Percentiles rank a stretch among this genome's conserved stretches.
phyloP scores from a whole-genome alignment of 92 coral and sea anemone genomes.

The Siderastrea radians region DNA sequence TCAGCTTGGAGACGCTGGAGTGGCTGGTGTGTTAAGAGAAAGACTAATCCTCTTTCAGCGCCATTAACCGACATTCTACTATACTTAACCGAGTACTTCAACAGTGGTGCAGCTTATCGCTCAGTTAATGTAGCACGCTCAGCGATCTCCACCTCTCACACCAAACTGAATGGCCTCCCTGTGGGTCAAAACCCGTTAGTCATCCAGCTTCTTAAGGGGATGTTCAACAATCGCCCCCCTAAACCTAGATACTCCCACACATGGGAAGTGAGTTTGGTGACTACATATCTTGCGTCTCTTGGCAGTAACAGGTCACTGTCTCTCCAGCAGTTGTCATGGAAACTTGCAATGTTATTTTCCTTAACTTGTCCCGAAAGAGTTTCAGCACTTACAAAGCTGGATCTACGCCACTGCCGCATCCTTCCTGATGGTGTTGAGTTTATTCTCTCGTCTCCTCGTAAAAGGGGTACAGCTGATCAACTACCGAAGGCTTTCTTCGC shows the following conservation, averaged over 20 bases:
- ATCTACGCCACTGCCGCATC: neutral
- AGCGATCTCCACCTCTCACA: constrained; percentile 39
- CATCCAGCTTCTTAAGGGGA: neutral
- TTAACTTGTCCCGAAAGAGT: no score
- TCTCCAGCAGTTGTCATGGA: no score
- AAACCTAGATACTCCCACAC: neutral
- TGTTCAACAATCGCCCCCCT: constrained; percentile 11
- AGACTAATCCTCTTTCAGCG: constrained; percentile 63
- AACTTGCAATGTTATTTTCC: no score
- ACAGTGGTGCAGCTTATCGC: constrained; percentile 34
- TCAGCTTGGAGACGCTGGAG: constrained; percentile 60
- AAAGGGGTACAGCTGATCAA: constrained; percentile 13
- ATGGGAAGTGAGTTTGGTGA: no score
- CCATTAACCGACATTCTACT: constrained; percentile 19
- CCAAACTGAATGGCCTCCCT: constrained; percentile 28
- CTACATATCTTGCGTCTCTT: no score
- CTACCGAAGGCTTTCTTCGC: constrained; percentile 14
- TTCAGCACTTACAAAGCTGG: neutral
- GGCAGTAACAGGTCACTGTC: no score
- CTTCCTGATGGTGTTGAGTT: constrained; percentile 32
- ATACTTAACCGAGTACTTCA: constrained; percentile 25
- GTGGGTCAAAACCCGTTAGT: constrained; percentile 5
- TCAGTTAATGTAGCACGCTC: constrained; percentile 27
- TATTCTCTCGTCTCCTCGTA: constrained; percentile 19
- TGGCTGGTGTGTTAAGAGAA: constrained; percentile 43